phyloP scores from a whole-genome alignment of 2,888 invertebrate genomes.

The Conchocele bisecta region DNA sequence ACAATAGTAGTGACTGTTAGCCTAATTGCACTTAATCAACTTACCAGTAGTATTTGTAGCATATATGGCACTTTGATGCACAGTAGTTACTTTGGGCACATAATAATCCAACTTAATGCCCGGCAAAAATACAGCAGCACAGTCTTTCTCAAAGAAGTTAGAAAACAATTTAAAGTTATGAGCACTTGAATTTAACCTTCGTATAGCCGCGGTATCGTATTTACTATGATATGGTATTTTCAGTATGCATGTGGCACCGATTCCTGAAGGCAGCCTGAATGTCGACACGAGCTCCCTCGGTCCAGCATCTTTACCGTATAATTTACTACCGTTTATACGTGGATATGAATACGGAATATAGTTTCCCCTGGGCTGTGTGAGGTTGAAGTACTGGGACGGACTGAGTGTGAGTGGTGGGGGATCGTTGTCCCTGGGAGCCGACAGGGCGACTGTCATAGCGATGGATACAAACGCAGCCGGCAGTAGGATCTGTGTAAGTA shows the following conservation, averaged over 20 bases:
- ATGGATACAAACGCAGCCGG: conserved; percentile 81
- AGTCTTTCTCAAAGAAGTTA: conserved; percentile 12
- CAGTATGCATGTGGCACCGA: conserved; percentile 83
- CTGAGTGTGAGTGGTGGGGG: conserved; percentile 77
- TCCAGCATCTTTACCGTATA: conserved; percentile 45
- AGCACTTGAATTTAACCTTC: background rate
- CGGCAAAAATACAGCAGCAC: conserved; percentile 7
- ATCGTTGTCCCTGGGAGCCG: conserved; percentile 77
- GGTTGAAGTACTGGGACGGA: conserved; percentile 83
- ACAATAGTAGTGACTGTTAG: too few species aligned
- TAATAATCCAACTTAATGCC: conserved; percentile 10
- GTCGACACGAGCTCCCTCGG: conserved; percentile 78
- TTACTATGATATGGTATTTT: conserved; percentile 70
- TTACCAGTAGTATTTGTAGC: too few species aligned
- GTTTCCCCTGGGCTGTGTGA: conserved; percentile 82
- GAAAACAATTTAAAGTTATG: background rate
- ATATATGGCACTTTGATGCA: too few species aligned
- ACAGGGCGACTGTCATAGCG: conserved; percentile 82
- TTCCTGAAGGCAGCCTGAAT: conserved; percentile 81
- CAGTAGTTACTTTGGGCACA: background rate
- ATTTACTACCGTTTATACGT: background rate
- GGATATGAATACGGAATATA: conserved; percentile 74
- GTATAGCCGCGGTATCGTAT: background rate
- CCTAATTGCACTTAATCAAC: too few species aligned
- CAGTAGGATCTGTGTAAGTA: conserved; percentile 82